Conservation (phyloP, 37 sponge, comb jelly and placozoan genomes). For the Amphimedon queenslandica region DNA sequence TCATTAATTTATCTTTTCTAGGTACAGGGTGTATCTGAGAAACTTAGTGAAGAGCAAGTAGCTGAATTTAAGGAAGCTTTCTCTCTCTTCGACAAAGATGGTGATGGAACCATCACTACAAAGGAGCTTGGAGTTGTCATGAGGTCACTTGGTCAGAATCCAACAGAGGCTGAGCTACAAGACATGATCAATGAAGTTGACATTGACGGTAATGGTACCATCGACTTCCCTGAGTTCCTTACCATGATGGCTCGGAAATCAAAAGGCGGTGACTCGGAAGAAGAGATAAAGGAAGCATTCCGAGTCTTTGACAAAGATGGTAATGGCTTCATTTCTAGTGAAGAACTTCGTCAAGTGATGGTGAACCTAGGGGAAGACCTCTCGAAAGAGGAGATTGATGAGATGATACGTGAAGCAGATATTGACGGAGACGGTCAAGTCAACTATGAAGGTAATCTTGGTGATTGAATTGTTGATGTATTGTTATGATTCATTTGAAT, state of each 20-base stretch:
- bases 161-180: constrained; percentile 98
- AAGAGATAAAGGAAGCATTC: constrained; percentile 97
- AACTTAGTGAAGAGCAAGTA: constrained; percentile 89
- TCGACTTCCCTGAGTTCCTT: constrained; percentile 98
- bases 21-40: too few relatives aligned
- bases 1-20: too few relatives aligned
- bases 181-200: constrained; percentile 99
- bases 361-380: constrained; percentile 97
- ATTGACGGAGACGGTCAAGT: constrained; percentile 99
- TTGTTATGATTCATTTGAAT: not conserved
- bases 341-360: constrained; percentile 98
- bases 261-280: constrained; percentile 97
- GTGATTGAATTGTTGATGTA: not conserved
- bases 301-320: constrained; percentile 99
- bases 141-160: constrained; percentile 98
- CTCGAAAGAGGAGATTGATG: constrained; percentile 98
- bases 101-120: constrained; percentile 99
- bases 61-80: constrained; percentile 99
- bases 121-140: constrained; percentile 98
- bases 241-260: constrained; percentile 99
- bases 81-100: constrained; percentile 98
- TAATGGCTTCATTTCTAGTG: constrained; percentile 95
- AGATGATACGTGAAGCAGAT: constrained; percentile 99
- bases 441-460: constrained; percentile 26
- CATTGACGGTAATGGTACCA: constrained; percentile 98